Conservation (phyloP, 1,140 invertebrate species). For the Caerostris extrusa region DNA sequence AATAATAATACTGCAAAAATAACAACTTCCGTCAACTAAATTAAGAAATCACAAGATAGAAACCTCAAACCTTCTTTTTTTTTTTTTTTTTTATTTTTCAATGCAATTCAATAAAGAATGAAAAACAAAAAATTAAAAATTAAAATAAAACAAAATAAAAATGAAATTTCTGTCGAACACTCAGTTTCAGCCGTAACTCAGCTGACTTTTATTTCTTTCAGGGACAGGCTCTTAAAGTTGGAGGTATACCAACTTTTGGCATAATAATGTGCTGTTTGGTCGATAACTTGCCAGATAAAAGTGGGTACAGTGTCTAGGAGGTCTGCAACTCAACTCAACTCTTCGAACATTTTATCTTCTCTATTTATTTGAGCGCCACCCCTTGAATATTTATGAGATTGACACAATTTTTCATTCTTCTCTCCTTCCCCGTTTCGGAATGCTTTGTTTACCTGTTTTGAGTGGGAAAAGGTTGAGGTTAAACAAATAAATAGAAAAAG, state of each 20-base stretch:
- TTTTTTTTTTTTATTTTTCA: background rate
- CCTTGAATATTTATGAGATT: conserved; percentile 73
- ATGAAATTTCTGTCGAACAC: background rate
- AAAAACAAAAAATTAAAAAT: background rate
- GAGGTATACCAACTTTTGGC: conserved; percentile 45
- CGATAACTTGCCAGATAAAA: conserved; percentile 55
- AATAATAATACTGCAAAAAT: background rate
- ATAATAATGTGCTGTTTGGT: conserved; percentile 53
- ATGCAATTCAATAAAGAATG: background rate
- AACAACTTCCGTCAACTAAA: background rate
- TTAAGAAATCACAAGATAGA: background rate
- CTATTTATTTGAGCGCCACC: conserved; percentile 61
- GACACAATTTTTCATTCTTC: conserved; percentile 55
- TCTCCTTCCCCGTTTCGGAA: background rate
- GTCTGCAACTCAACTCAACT: conserved; percentile 43
- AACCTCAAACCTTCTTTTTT: background rate
- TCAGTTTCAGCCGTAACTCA: background rate
- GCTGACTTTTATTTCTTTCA: background rate
- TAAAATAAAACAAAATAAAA: background rate
- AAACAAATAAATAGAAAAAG: conserved; percentile 22
- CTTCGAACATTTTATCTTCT: conserved; percentile 42
- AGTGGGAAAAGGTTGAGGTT: background rate
- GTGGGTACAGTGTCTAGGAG: conserved; percentile 53
- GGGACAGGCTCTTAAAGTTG: conserved; percentile 13
- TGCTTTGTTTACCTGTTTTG: conserved; percentile 27